Conservation (phyloP, 2,888 invertebrate genomes). For the Priocnemis perturbator region DNA sequence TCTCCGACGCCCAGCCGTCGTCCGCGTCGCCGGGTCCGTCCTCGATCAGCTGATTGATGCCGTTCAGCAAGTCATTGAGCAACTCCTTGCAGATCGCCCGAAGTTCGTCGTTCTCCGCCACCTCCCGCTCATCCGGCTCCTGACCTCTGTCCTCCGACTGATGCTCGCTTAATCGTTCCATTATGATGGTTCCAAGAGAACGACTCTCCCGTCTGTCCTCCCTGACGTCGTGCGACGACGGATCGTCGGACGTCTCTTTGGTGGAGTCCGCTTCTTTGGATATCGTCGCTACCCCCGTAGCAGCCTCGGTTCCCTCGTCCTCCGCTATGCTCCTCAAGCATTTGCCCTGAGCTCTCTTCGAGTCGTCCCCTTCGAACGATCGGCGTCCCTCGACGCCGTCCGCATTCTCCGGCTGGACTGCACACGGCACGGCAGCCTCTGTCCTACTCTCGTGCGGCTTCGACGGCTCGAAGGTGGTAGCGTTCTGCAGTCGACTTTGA, state of each 20-base stretch:
- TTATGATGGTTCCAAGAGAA: slow-evolving; percentile 60
- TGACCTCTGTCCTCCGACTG: slow-evolving; percentile 26
- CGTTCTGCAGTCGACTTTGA: slow-evolving; percentile 7
- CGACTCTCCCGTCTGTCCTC: slow-evolving; percentile 42
- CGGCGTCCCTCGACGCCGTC: slow-evolving; percentile 4
- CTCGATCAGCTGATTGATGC: slow-evolving; percentile 60
- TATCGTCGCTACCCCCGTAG: neutral
- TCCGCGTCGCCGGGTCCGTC: slow-evolving; percentile 6
- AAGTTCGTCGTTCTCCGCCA: slow-evolving; percentile 48
- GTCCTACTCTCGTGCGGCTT: slow-evolving; percentile 60
- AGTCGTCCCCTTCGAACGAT: neutral
- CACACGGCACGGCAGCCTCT: slow-evolving; percentile 60
- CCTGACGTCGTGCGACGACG: neutral
- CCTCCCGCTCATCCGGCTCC: slow-evolving; percentile 11
- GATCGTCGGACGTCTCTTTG: slow-evolving; percentile 13
- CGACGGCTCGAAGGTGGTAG: slow-evolving; percentile 54
- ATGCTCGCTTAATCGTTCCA: slow-evolving; percentile 62
- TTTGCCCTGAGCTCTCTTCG: neutral
- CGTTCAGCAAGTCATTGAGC: slow-evolving; percentile 63
- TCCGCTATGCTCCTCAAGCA: neutral
- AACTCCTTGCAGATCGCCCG: slow-evolving; percentile 64
- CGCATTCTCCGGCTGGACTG: neutral
- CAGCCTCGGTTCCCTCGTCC: neutral
- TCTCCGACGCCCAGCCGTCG: slow-evolving; percentile 7
- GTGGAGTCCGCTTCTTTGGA: neutral